These are phyloP conservation scores for Gila orcuttii DNA, from an alignment of 2,113 vertebrate species.

Conservation along the genomic window DNA sequence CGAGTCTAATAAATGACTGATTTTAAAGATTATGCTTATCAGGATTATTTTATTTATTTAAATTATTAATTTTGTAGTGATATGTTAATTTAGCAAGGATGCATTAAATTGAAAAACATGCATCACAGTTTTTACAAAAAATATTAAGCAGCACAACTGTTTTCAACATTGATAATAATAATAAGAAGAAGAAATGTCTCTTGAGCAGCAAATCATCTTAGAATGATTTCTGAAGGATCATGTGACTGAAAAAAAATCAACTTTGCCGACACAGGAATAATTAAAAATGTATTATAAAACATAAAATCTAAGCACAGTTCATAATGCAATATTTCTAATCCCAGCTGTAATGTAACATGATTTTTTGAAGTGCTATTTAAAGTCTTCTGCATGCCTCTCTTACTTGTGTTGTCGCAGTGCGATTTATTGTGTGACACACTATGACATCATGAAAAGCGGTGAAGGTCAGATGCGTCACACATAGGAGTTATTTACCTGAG, in stretches of 20 bases:
- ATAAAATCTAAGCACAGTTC: neutral
- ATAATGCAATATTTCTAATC: neutral
- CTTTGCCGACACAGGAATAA: neutral
- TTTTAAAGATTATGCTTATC: no score
- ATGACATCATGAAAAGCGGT: neutral
- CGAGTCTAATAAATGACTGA: neutral
- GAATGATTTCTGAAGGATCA: neutral
- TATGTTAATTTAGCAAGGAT: neutral
- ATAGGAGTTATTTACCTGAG: neutral
- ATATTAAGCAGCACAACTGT: no score
- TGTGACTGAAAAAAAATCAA: neutral
- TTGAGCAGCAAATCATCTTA: neutral
- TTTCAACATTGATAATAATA: no score
- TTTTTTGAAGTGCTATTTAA: neutral
- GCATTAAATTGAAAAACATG: neutral
- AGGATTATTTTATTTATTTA: no score
- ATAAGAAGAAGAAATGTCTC: neutral
- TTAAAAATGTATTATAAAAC: neutral
- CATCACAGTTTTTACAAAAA: no score
- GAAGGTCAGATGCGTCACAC: neutral
- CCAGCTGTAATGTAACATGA: neutral
- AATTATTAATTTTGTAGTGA: no score
- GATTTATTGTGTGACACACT: neutral
- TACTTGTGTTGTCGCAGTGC: neutral
- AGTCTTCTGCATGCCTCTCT: neutral